Base-by-base conservation (phyloP, 2,113 vertebrate species). In the Sakesphorus luctuosus region DNA sequence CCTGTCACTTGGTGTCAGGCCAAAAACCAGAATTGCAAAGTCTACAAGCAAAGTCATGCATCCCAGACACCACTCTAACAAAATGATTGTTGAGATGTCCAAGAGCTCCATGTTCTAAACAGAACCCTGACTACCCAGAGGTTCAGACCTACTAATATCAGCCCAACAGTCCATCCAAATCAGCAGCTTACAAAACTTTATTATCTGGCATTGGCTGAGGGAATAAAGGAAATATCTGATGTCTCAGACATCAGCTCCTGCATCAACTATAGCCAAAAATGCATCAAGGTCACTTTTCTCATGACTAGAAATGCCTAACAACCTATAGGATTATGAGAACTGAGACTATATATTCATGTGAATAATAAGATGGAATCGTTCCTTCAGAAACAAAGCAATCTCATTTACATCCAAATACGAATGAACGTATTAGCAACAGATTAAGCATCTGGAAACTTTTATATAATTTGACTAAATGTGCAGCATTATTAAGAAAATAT, bases 391-490 rank as follows among this genome's bases (percentile, higher is more conserved):
- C 56, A 91, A 93, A 95, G 40, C 24, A 53, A 92, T 90, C 92
- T 91, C 40, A 89, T 91, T 89, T 75, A 68, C 53, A 4, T 47
- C 63, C 61, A 96, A 94, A 67, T 74, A 89, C 81, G 40, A 89
- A 52, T 84, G 76, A 93, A 71, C 35, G 92, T 93, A 97, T 94
- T 92, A 96, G 35, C 61, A 92, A 93, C 83, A 95, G 87, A 95
- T 96, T 92, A 96, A 88, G 59, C 92, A 96, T 96, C 89, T 96
- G 96, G 80, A 96, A 95, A 29, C 35, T 69, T 88, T 96, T 71
- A 94, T 88, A 91, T 74, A 93, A 91, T 90, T 92, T 16, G 1
- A 83, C 61, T 63, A 88, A 93, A 96, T 95, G 66, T 89, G 80
- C 50, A 85, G 29, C 5, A 52, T 84, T 95, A 97, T 96, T 85